A percentile compares a stretch with the other conserved stretches of the same genome.
Evolutionary conservation across 2,113 vertebrate genomes (phyloP).

Genomic region (Scopus umbretta): DNA sequence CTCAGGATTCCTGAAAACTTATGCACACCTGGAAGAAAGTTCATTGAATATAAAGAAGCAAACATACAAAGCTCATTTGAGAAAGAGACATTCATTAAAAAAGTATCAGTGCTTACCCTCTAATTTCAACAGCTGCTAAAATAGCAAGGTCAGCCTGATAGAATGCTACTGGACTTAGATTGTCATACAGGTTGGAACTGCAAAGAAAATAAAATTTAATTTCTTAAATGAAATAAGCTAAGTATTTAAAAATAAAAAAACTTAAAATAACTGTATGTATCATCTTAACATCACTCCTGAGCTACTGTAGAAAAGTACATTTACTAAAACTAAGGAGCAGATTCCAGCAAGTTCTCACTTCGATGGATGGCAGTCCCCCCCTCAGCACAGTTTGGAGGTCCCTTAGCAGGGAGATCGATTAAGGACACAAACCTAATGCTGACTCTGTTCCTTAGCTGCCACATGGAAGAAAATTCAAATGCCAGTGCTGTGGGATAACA

Average conservation of each 20-base stretch:
- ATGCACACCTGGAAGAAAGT: not conserved
- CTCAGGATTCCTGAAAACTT: not conserved
- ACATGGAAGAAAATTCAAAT: not conserved
- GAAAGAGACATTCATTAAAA: not conserved
- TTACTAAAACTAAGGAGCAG: not conserved
- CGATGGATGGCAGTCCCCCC: not conserved
- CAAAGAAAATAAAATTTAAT: constrained; percentile 9
- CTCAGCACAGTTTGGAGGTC: not conserved
- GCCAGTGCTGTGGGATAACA: not conserved
- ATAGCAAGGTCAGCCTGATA: constrained; percentile 86
- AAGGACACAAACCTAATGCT: not conserved
- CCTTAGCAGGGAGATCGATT: not conserved
- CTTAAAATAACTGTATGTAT: not conserved
- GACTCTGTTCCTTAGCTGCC: not conserved
- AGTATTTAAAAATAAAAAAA: not conserved
- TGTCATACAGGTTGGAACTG: constrained; percentile 91
- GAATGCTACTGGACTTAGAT: constrained; percentile 79
- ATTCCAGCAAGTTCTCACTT: not conserved
- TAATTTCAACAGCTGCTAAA: constrained; percentile 87
- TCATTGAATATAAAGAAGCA: not conserved
- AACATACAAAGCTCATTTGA: not conserved
- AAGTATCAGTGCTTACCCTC: constrained; percentile 79
- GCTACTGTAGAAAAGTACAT: not conserved
- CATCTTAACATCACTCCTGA: not conserved
- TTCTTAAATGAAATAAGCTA: not conserved